Conservation (phyloP, 2,888 invertebrate species). For the Chloroclysta siterata region DNA sequence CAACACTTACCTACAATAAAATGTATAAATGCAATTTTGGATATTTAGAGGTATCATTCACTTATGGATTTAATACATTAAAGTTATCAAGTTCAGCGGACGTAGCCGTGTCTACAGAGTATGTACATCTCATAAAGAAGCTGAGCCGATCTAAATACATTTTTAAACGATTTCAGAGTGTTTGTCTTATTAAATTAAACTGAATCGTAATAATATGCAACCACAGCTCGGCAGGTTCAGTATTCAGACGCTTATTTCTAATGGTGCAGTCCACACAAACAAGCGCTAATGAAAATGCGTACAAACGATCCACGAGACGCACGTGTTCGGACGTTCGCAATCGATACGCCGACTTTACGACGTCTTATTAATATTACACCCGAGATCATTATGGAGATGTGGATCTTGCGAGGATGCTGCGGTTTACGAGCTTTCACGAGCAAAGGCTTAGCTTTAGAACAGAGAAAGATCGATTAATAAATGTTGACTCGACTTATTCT, state of each 20-base stretch:
- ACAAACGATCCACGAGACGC: slow-evolving; percentile 45
- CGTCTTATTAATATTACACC: slow-evolving; percentile 31
- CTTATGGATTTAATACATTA: too few relatives aligned
- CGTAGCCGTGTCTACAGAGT: too few relatives aligned
- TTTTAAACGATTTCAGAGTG: too few relatives aligned
- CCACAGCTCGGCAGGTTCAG: background rate
- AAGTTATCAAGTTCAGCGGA: too few relatives aligned
- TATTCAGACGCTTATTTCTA: slow-evolving; percentile 16
- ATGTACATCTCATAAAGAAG: too few relatives aligned
- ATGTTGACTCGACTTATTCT: background rate
- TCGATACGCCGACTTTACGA: slow-evolving; percentile 49
- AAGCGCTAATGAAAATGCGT: slow-evolving; percentile 56
- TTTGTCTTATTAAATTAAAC: background rate
- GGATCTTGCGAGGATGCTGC: slow-evolving; percentile 23
- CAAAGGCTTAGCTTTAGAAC: background rate
- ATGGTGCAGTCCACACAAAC: slow-evolving; percentile 22
- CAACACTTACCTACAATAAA: too few relatives aligned
- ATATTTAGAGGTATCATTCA: too few relatives aligned
- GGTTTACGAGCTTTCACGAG: slow-evolving; percentile 26
- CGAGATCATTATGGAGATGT: slow-evolving; percentile 19
- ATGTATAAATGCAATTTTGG: background rate
- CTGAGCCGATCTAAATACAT: too few relatives aligned
- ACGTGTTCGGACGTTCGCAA: slow-evolving; percentile 49
- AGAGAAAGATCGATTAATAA: background rate
- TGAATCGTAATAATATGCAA: background rate